Percentiles rank a stretch among this genome's conserved stretches.
Evolutionary conservation across 2,113 vertebrate species (phyloP).

Genomic region (Notothenia coriiceps): DNA sequence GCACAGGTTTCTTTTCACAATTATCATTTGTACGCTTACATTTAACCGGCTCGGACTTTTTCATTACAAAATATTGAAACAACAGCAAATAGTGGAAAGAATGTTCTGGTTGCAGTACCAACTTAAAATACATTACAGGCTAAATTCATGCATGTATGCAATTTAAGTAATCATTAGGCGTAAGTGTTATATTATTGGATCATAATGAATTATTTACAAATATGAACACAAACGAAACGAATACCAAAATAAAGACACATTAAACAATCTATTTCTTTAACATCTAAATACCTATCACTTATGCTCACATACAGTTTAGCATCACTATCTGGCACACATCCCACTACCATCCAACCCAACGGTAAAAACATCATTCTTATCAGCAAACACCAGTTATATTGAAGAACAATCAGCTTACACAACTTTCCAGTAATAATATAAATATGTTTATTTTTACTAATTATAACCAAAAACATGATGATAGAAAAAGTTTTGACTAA

Average conservation of each 20-base stretch:
- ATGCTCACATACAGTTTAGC: neutral
- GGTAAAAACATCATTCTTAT: neutral
- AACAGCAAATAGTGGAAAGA: neutral
- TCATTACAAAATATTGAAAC: neutral
- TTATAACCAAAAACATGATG: neutral
- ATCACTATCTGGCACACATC: neutral
- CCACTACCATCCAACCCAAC: neutral
- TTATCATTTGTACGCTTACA: neutral
- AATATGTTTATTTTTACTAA: neutral
- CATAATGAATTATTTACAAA: neutral
- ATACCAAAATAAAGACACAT: neutral
- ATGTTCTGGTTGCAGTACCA: neutral
- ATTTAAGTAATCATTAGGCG: neutral
- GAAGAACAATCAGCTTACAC: neutral
- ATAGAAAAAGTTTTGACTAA: neutral
- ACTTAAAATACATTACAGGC: neutral
- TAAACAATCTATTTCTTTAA: neutral
- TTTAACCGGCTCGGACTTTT: neutral
- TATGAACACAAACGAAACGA: neutral
- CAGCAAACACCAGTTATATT: neutral
- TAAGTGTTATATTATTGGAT: neutral
- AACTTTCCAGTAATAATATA: neutral
- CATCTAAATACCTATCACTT: neutral
- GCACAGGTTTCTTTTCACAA: no score
- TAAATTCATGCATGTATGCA: neutral